Evolutionary conservation across 2,797 vertebrate genomes (phyloP), one percentile per base, ranked within the genome.

Genomic region (Muscicapa striata): DNA sequence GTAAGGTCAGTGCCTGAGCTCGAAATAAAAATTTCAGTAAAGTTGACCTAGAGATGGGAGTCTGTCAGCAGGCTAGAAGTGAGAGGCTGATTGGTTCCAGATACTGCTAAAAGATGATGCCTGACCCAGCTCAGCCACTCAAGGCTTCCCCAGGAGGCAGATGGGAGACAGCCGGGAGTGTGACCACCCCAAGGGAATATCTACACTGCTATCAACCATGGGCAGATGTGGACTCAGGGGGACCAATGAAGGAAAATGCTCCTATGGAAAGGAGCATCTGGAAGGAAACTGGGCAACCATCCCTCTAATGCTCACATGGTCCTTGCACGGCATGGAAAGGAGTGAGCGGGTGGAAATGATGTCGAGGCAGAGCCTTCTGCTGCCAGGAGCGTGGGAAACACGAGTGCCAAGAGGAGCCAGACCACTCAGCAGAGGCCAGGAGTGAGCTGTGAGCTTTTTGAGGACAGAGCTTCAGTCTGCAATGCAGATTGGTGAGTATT

Each of bases 341-440:
- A 82, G 22, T 0, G 0, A 58, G 34, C 0, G 0, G 30, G 21
- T 66, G 15, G 70, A 72, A 84, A 55, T 17, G 22, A 58, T 1
- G 2, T 7, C 0, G 0, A 68, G 38, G 30, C 0, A 1, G 36
- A 69, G 16, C 15, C 16, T 79, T 40, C 36, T 57, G 41, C 22
- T 57, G 14, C 29, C 24, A 24, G 70, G 1, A 4, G 12, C 3
- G 0, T 3, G 10, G 54, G 67, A 79, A 84, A 64, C 52, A 18
- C 0, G 0, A 41, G 36, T 27, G 32, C 40, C 27, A 11, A 30
- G 22, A 40, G 41, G 32, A 67, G 18, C 58, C 1, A 2, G 19
- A 61, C 11, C 5, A 5, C 30, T 16, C 63, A 21, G 41, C 38
- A 63, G 30, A 0, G 2, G 15, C 20, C 34, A 48, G 43, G n/a